Evolutionary conservation across 2,888 invertebrate genomes (phyloP).

Genomic region (Agriotes lineatus): DNA sequence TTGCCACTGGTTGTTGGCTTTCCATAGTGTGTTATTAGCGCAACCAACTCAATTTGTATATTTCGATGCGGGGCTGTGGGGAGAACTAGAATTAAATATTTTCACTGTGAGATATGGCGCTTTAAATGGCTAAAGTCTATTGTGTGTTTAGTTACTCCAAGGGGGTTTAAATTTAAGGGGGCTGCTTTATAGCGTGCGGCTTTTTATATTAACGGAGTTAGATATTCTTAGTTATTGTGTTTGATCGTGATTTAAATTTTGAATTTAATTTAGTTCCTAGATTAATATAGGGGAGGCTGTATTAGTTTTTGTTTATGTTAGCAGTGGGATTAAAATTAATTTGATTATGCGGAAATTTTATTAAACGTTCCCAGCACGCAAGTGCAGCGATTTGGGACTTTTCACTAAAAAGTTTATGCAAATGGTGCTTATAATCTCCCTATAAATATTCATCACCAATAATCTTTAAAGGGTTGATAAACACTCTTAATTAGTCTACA

Average conservation of each 20-base stretch:
- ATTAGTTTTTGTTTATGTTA: constrained; percentile 48
- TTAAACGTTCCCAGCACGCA: constrained; percentile 40
- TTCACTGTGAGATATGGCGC: constrained; percentile 57
- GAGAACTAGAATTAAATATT: constrained; percentile 58
- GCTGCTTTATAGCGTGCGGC: constrained; percentile 48
- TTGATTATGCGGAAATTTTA: constrained; percentile 47
- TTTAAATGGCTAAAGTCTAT: constrained; percentile 59
- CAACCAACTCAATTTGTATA: constrained; percentile 62
- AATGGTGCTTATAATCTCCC: constrained; percentile 37
- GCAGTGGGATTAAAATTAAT: constrained; percentile 44
- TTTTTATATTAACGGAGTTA: constrained; percentile 56
- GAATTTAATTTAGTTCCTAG: constrained; percentile 51
- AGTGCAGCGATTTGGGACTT: constrained; percentile 20
- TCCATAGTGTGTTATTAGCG: constrained; percentile 54
- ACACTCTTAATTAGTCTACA: constrained; percentile 57
- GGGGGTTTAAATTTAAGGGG: constrained; percentile 51
- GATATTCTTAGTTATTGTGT: constrained; percentile 50
- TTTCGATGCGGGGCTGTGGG: constrained; percentile 47
- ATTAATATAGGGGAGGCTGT: constrained; percentile 43
- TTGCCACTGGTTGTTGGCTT: constrained; percentile 12
- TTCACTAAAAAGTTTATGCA: constrained; percentile 29
- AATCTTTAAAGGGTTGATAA: constrained; percentile 58
- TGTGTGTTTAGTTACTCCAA: constrained; percentile 56
- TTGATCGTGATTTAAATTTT: constrained; percentile 52
- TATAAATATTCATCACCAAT: constrained; percentile 58